Conservation (phyloP, 2,113 vertebrate species). For the Prinia subflava region DNA sequence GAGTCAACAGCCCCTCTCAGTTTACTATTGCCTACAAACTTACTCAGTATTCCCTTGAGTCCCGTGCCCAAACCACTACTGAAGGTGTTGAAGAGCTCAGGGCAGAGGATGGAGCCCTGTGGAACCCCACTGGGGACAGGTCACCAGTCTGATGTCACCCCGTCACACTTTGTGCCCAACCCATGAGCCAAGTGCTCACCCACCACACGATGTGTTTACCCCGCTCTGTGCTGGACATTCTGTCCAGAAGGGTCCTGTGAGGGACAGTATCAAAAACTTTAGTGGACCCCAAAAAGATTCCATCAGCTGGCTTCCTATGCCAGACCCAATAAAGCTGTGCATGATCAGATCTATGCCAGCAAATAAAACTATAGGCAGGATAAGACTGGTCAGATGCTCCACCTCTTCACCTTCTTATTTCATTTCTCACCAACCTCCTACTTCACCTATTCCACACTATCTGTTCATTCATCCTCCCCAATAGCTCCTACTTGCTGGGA, state of each 20-base stretch:
- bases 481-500: background rate
- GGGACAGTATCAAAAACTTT: background rate
- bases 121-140: background rate
- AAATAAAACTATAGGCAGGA: background rate
- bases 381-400: background rate
- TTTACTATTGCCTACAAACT: background rate
- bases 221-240: background rate
- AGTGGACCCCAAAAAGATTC: background rate
- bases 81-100: background rate
- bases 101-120: background rate
- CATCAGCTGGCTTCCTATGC: background rate
- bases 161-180: background rate
- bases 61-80: background rate
- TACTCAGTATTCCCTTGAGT: too few relatives aligned
- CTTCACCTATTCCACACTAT: background rate
- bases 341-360: background rate
- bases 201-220: background rate
- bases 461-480: background rate
- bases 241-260: background rate
- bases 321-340: background rate
- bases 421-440: background rate
- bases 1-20: background rate
- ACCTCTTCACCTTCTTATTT: background rate
- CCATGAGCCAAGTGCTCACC: background rate
- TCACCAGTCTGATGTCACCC: background rate